phyloP scores from a whole-genome alignment of 1,140 invertebrate species.

The Physella acuta region DNA sequence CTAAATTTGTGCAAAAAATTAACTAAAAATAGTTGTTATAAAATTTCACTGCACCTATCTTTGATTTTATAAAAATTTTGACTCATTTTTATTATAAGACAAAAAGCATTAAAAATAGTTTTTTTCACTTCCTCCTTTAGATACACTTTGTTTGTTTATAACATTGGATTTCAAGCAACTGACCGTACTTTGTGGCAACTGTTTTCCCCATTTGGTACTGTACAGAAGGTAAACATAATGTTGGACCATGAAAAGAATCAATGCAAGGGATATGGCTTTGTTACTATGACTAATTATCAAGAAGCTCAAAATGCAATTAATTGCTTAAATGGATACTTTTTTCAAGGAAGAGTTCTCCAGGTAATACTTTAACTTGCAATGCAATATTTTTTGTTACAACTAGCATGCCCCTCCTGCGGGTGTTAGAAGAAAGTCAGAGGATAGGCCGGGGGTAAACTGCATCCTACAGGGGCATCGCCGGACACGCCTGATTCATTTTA shows the following conservation, averaged over 20 bases:
- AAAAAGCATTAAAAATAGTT: neutral
- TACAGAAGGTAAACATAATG: slow-evolving; percentile 60
- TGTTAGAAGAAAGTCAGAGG: too few species aligned
- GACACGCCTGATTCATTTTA: too few species aligned
- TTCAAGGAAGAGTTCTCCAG: slow-evolving; percentile 57
- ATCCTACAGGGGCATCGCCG: too few species aligned
- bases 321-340: slow-evolving; percentile 57
- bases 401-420: too few species aligned
- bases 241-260: slow-evolving; percentile 51
- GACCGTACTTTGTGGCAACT: slow-evolving; percentile 58
- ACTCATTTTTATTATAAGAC: too few species aligned
- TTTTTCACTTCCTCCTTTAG: slow-evolving; percentile 23
- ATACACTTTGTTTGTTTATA: slow-evolving; percentile 60
- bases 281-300: slow-evolving; percentile 61
- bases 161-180: slow-evolving; percentile 59
- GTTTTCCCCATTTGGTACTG: slow-evolving; percentile 59
- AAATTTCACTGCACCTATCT: neutral
- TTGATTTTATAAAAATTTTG: neutral
- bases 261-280: slow-evolving; percentile 62
- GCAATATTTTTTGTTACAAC: too few species aligned
- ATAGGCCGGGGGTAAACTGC: too few species aligned
- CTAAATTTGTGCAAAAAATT: too few species aligned
- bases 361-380: too few species aligned
- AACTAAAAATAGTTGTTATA: neutral
- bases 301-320: slow-evolving; percentile 60